Percentiles rank a stretch among this genome's conserved stretches.
Evolutionary conservation across 2,888 invertebrate species (phyloP).

Genomic region (Taenaris catops): DNA sequence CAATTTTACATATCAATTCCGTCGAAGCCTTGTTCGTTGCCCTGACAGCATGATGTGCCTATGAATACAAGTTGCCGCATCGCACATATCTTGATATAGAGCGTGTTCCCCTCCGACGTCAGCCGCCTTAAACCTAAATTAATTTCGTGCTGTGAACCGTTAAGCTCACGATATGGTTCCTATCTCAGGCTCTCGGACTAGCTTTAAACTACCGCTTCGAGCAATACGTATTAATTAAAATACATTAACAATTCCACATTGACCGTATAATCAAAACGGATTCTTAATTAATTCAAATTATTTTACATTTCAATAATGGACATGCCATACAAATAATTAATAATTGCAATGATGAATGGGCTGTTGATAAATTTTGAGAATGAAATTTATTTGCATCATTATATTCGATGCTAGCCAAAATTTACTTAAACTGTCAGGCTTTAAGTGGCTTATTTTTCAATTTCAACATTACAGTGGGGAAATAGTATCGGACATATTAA

Average conservation of each 20-base stretch:
- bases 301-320: slow-evolving; percentile 12
- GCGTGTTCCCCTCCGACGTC: slow-evolving; percentile 28
- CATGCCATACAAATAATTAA: slow-evolving; percentile 10
- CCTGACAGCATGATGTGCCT: slow-evolving; percentile 39
- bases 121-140: slow-evolving; percentile 56
- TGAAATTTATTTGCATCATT: slow-evolving; percentile 1
- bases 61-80: slow-evolving; percentile 48
- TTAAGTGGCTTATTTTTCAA: slow-evolving; percentile 51
- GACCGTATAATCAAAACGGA: slow-evolving; percentile 8
- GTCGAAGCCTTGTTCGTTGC: slow-evolving; percentile 34
- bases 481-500: slow-evolving; percentile 53
- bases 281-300: slow-evolving; percentile 10
- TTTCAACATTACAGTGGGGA: slow-evolving; percentile 43
- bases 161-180: slow-evolving; percentile 58
- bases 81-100: slow-evolving; percentile 34
- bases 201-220: not conserved
- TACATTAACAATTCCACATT: slow-evolving; percentile 8
- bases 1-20: slow-evolving; percentile 57
- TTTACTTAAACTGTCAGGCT: slow-evolving; percentile 52
- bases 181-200: slow-evolving; percentile 39
- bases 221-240: not conserved
- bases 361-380: slow-evolving; percentile 2
- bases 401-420: slow-evolving; percentile 28
- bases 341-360: slow-evolving; percentile 12
- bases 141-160: slow-evolving; percentile 63